Conservation (phyloP, 2,888 invertebrate species). For the Petrolisthes manimaculis region DNA sequence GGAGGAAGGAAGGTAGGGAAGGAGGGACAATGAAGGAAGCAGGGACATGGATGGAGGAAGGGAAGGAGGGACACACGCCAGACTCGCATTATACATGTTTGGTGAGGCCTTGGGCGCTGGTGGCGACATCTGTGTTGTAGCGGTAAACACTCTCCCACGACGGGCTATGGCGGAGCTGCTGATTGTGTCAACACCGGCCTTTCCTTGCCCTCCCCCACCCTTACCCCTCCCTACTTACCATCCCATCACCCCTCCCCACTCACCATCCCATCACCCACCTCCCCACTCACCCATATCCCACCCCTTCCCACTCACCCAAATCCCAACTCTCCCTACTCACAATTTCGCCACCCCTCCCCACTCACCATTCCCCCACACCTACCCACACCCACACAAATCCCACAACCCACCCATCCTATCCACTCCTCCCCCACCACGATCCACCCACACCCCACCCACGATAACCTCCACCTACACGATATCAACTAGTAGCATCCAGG, state of each 20-base stretch:
- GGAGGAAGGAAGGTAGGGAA: background rate
- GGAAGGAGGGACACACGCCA: background rate
- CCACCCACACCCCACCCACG: background rate
- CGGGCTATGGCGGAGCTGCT: slow-evolving; percentile 27
- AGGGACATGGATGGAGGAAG: no score
- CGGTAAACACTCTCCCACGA: slow-evolving; percentile 27
- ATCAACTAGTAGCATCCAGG: no score
- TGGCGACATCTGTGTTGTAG: slow-evolving; percentile 16
- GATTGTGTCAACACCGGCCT: slow-evolving; percentile 26
- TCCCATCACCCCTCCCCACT: background rate
- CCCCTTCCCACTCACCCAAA: background rate
- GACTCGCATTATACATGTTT: background rate
- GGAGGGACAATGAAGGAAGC: no score
- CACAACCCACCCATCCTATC: no score
- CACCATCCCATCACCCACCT: background rate
- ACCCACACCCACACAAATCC: no score
- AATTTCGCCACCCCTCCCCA: background rate
- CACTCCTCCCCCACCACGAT: background rate
- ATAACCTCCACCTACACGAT: background rate
- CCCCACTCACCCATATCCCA: background rate
- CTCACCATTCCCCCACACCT: no score
- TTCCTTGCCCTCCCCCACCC: background rate
- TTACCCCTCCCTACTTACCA: background rate
- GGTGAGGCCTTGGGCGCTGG: slow-evolving; percentile 23
- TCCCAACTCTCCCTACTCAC: background rate